Evolutionary conservation across 2,113 vertebrate species (phyloP).

Genomic region (Psammodynastes pulverulentus): DNA sequence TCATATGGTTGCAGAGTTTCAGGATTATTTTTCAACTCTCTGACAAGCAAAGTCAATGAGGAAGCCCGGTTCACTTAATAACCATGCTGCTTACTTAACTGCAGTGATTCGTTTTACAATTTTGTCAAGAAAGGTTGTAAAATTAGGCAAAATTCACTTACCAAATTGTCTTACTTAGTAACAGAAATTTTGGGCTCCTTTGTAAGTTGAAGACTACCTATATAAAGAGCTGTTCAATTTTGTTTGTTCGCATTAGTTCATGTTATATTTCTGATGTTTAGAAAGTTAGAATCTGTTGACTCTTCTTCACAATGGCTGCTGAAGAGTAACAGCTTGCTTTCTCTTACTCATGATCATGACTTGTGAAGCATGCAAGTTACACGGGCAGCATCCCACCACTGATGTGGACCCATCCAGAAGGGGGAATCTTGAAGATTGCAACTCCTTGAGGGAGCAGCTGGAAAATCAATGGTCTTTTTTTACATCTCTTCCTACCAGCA

Average conservation of each 20-base stretch:
- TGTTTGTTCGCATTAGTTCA: not conserved
- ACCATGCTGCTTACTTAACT: not conserved
- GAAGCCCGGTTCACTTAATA: not conserved
- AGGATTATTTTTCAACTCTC: not conserved
- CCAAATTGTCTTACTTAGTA: not conserved
- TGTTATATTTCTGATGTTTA: not conserved
- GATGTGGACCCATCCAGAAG: not conserved
- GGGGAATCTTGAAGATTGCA: not conserved
- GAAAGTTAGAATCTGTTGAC: not conserved
- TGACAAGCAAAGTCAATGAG: not conserved
- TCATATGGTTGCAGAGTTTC: not conserved
- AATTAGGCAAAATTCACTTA: not conserved
- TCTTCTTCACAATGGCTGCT: not conserved
- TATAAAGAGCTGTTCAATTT: not conserved
- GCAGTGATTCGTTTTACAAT: not conserved
- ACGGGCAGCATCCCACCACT: too few relatives aligned
- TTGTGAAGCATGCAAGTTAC: too few relatives aligned
- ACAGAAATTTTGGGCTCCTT: not conserved
- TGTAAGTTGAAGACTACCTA: not conserved
- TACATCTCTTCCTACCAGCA: not conserved
- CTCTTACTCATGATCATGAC: not conserved
- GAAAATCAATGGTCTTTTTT: not conserved
- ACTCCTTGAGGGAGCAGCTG: not conserved
- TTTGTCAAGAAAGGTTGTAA: not conserved
- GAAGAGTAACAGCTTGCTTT: not conserved